A percentile compares a stretch with the other conserved stretches of the same genome.
Conservation (phyloP, 2,113 vertebrate genomes). For the Grantiella picta region DNA sequence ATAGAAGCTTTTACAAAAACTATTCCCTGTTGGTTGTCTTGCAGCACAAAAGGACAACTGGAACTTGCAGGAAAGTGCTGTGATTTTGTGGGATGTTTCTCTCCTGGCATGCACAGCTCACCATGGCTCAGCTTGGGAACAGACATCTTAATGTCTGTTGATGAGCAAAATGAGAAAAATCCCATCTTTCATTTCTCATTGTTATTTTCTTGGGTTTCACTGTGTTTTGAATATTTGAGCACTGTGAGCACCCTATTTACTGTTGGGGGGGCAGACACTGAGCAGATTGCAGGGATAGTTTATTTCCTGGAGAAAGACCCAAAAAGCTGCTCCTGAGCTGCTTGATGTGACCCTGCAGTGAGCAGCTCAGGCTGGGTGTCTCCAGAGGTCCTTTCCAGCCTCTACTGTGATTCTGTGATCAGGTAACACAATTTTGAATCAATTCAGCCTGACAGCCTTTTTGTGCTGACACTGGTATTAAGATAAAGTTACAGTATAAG, state of each 20-base stretch:
- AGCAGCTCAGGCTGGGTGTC: background rate
- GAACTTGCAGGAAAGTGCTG: background rate
- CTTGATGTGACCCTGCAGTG: fast-evolving
- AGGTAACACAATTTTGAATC: background rate
- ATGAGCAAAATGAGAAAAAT: background rate
- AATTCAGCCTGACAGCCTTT: background rate
- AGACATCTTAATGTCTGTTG: background rate
- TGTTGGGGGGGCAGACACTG: background rate
- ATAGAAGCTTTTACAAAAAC: background rate
- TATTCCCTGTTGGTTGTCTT: background rate
- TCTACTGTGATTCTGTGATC: background rate
- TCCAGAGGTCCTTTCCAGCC: background rate
- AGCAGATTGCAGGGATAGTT: background rate
- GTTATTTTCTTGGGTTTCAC: background rate
- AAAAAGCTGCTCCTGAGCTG: background rate
- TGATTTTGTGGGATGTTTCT: background rate
- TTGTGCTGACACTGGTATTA: background rate
- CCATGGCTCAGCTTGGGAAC: background rate
- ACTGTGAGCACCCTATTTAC: background rate
- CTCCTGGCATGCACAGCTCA: background rate
- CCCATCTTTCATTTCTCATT: background rate
- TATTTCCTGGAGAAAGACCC: background rate
- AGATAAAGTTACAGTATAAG: background rate
- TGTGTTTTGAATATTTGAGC: background rate
- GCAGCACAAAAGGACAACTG: background rate